Conservation (phyloP, 2,113 vertebrate species). For the Macroglossus sobrinus region DNA sequence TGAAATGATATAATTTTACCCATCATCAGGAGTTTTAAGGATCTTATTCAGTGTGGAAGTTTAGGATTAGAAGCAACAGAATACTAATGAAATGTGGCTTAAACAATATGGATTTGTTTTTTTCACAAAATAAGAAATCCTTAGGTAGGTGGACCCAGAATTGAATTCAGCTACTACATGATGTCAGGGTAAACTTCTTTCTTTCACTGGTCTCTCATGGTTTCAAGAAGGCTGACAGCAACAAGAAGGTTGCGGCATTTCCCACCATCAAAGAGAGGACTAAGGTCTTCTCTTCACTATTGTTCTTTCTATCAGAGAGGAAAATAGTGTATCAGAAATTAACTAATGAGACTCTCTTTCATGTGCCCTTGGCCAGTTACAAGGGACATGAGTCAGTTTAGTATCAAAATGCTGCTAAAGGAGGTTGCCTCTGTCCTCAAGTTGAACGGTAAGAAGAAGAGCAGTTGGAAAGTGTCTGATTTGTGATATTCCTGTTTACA, state of each 20-base stretch:
- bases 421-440: not conserved
- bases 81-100: not conserved
- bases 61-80: not conserved
- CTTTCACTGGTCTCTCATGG: not conserved
- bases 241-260: not conserved
- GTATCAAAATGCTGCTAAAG: too few relatives aligned
- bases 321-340: not conserved
- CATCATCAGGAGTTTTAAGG: not conserved
- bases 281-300: not conserved
- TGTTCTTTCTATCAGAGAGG: not conserved
- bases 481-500: not conserved
- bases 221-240: not conserved
- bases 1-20: not conserved
- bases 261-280: too few relatives aligned
- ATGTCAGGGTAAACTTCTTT: not conserved
- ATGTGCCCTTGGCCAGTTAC: not conserved
- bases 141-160: not conserved
- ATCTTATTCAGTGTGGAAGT: not conserved
- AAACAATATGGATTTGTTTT: not conserved
- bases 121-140: not conserved
- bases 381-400: not conserved
- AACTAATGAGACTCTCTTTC: not conserved
- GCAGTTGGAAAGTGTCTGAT: too few relatives aligned
- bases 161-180: not conserved
- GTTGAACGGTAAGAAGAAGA: fast-evolving